A percentile compares a stretch with the other conserved stretches of the same genome.
Evolutionary conservation across 2,113 vertebrate genomes (phyloP).

Genomic region (Cyphomyrus discorhynchus): DNA sequence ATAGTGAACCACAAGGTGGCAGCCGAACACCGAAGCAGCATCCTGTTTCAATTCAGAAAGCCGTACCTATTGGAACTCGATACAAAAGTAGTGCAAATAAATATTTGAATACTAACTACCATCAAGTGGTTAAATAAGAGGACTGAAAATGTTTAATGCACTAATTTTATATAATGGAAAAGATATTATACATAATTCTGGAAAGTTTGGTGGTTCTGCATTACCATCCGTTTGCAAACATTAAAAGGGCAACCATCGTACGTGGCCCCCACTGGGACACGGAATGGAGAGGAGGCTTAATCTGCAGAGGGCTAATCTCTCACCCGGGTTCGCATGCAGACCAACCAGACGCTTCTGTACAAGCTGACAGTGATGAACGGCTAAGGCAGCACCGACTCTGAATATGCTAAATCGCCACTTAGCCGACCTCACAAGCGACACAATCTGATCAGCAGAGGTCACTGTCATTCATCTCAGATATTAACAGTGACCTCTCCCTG

Average conservation of each 20-base stretch:
- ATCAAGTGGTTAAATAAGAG: not conserved
- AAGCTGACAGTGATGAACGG: not conserved
- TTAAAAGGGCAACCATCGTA: not conserved
- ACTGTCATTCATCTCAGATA: not conserved
- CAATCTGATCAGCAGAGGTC: conserved; percentile 9
- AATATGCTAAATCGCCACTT: not conserved
- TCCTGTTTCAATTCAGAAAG: not conserved
- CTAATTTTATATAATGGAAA: not conserved
- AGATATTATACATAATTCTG: not conserved
- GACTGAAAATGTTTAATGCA: not conserved
- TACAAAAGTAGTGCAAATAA: not conserved
- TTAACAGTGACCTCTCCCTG: not conserved
- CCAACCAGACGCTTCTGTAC: too few relatives aligned
- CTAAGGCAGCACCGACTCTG: not conserved
- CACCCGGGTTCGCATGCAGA: not conserved
- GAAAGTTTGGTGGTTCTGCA: not conserved
- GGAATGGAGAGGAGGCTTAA: not conserved
- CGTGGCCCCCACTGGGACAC: not conserved
- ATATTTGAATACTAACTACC: not conserved
- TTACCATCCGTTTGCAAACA: not conserved
- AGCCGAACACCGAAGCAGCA: not conserved
- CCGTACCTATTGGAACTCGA: not conserved
- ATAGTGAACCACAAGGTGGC: not conserved
- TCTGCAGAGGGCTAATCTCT: too few relatives aligned
- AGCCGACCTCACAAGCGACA: not conserved